These are phyloP conservation scores for Ptychodera flava DNA, from an alignment of 35 echinoderm and acorn worm genomes.

Conservation along the genomic window DNA sequence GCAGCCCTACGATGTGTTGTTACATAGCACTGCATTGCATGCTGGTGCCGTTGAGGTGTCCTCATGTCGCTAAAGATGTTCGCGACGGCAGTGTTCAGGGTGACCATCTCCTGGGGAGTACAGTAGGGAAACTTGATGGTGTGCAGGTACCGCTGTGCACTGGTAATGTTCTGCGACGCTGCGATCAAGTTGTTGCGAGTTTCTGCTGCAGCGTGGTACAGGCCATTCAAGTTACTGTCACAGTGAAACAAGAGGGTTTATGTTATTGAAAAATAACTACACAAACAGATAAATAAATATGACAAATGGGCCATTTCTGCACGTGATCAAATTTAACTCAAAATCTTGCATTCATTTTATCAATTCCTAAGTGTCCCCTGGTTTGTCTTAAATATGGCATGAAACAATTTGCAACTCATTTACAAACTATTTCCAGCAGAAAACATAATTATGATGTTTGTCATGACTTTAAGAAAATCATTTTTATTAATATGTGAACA, in stretches of 20 bases:
- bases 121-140: slow-evolving; percentile 96
- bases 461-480: too few species aligned
- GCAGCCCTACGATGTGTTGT: slow-evolving; percentile 57
- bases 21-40: slow-evolving; percentile 82
- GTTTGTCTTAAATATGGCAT: too few species aligned
- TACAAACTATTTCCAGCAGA: too few species aligned
- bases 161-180: slow-evolving; percentile 72
- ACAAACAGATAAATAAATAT: too few species aligned
- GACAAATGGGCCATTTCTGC: too few species aligned
- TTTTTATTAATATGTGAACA: too few species aligned
- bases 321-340: too few species aligned
- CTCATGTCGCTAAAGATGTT: slow-evolving; percentile 89
- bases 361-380: too few species aligned
- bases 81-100: slow-evolving; percentile 52
- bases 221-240: background rate
- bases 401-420: too few species aligned
- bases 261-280: too few species aligned
- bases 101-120: slow-evolving; percentile 61
- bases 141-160: slow-evolving; percentile 70
- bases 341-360: too few species aligned
- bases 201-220: slow-evolving; percentile 80
- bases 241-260: background rate
- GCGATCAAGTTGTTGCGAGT: slow-evolving; percentile 90
- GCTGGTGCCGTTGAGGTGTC: slow-evolving; percentile 63
- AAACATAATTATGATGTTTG: too few species aligned